Evolutionary conservation across 2,888 invertebrate genomes (phyloP).

Genomic region (Cryptosula pallasiana): DNA sequence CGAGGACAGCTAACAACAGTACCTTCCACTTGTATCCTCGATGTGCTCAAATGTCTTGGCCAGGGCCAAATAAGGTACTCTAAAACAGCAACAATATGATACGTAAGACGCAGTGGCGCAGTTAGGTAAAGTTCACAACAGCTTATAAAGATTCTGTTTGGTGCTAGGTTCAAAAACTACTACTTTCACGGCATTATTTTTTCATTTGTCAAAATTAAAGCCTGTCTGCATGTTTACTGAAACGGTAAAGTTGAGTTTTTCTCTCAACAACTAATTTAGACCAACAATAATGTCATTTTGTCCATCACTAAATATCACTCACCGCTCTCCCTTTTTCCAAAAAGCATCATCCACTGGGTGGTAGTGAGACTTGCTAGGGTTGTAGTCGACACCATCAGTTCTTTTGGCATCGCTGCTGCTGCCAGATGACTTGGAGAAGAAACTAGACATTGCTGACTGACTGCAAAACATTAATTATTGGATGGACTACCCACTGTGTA

Average conservation of each 20-base stretch:
- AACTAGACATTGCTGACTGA: slow-evolving; percentile 20
- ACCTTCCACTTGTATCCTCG: slow-evolving; percentile 61
- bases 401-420: slow-evolving; percentile 14
- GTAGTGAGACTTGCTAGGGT: slow-evolving; percentile 69
- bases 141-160: no score
- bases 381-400: slow-evolving; percentile 55
- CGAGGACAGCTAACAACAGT: no score
- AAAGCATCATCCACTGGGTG: slow-evolving; percentile 77
- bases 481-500: no score
- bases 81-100: slow-evolving; percentile 52
- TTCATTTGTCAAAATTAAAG: no score
- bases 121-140: not conserved
- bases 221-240: no score
- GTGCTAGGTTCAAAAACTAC: no score
- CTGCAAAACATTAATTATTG: not conserved
- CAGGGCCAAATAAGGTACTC: slow-evolving; percentile 87
- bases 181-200: no score
- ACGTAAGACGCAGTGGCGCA: not conserved
- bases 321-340: slow-evolving; percentile 71
- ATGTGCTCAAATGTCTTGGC: slow-evolving; percentile 84
- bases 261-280: no score
- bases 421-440: slow-evolving; percentile 26
- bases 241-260: no score
- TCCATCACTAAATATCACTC: no score
- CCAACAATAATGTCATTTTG: no score